Evolutionary conservation across 2,113 vertebrate genomes (phyloP).

Genomic region (Vulpes ferrilata): DNA sequence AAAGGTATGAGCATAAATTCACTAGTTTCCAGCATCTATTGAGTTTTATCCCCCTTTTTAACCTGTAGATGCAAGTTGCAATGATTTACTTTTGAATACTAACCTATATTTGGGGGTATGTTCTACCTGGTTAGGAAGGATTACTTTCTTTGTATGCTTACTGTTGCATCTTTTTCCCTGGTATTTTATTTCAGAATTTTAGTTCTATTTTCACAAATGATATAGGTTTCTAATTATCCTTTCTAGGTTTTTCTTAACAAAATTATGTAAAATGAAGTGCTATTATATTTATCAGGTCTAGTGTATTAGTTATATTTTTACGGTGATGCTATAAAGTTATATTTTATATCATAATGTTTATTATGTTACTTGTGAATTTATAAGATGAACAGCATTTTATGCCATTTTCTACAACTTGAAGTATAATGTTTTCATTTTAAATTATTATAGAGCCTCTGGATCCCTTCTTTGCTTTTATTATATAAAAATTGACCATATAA

Average conservation of each 20-base stretch:
- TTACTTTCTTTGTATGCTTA: background rate
- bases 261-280: conserved; percentile 23
- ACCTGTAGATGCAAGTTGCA: background rate
- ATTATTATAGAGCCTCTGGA: conserved; percentile 14
- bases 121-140: background rate
- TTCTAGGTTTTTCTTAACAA: conserved; percentile 46
- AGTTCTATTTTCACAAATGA: background rate
- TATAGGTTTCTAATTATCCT: conserved; percentile 31
- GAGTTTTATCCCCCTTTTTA: background rate
- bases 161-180: background rate
- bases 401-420: conserved; percentile 8
- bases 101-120: background rate
- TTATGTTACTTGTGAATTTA: conserved; percentile 37
- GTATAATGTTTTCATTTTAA: conserved; percentile 59
- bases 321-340: background rate
- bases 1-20: background rate
- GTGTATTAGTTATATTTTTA: background rate
- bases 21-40: background rate
- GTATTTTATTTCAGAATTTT: conserved; percentile 12
- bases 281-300: background rate
- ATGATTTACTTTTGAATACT: conserved; percentile 39
- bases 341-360: conserved; percentile 41
- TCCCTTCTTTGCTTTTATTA: conserved; percentile 47
- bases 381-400: conserved; percentile 38
- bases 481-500: conserved; percentile 54